These are phyloP conservation scores for Mimas tiliae DNA, from an alignment of 2,888 invertebrate genomes.

Conservation along the genomic window DNA sequence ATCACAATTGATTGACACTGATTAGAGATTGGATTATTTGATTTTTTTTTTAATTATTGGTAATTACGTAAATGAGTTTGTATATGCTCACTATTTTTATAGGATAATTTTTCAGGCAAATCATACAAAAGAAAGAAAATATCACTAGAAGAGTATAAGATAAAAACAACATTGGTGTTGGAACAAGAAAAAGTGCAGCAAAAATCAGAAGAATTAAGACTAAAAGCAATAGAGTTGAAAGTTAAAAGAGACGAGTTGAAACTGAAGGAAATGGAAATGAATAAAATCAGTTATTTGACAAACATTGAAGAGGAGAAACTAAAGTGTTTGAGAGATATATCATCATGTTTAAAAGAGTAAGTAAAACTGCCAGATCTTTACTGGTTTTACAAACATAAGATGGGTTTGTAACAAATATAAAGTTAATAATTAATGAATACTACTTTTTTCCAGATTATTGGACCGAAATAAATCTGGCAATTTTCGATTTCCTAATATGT, in stretches of 20 bases:
- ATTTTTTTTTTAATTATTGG: too few species aligned
- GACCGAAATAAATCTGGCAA: constrained; percentile 33
- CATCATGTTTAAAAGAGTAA: constrained; percentile 54
- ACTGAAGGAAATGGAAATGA: constrained; percentile 57
- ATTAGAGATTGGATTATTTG: too few species aligned
- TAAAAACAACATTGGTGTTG: constrained; percentile 46
- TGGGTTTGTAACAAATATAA: neutral
- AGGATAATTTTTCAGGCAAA: constrained; percentile 30
- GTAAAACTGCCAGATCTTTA: constrained; percentile 28
- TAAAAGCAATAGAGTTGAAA: constrained; percentile 54
- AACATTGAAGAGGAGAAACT: constrained; percentile 57
- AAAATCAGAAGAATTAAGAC: constrained; percentile 53
- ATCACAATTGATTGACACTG: too few species aligned
- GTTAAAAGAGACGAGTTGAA: constrained; percentile 56
- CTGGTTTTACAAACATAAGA: neutral
- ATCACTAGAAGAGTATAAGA: constrained; percentile 50
- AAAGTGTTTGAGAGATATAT: constrained; percentile 56
- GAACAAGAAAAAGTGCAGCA: constrained; percentile 53
- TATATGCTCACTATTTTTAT: neutral
- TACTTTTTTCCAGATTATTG: constrained; percentile 38
- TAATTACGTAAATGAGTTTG: neutral
- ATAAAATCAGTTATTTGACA: constrained; percentile 56
- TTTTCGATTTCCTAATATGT: constrained; percentile 5
- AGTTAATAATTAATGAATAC: neutral
- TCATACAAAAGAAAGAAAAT: constrained; percentile 37